phyloP scores from a whole-genome alignment of 2,113 vertebrate genomes.

The Epinephelus cyanopodus region DNA sequence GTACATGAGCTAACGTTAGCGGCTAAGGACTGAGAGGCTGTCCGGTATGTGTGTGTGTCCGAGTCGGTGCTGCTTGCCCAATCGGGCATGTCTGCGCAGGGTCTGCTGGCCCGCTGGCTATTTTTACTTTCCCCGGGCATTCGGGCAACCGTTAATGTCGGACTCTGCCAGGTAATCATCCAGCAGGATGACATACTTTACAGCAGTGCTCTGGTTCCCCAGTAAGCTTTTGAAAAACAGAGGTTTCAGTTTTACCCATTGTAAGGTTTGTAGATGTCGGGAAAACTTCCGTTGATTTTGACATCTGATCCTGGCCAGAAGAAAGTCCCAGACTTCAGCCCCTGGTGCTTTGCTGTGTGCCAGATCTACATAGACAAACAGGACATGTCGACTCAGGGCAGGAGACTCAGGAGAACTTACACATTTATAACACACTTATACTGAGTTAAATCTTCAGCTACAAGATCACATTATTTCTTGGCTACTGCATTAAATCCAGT shows the following conservation, averaged over 20 bases:
- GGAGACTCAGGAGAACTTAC: too few relatives aligned
- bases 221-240: background rate
- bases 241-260: slow-evolving; percentile 81
- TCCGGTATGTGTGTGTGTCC: too few relatives aligned
- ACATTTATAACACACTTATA: background rate
- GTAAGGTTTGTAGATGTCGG: slow-evolving; percentile 87
- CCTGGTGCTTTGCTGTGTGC: slow-evolving; percentile 91
- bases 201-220: background rate
- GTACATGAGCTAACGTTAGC: too few relatives aligned
- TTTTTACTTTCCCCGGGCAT: too few relatives aligned
- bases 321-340: slow-evolving; percentile 89
- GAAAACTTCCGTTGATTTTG: slow-evolving; percentile 89
- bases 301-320: slow-evolving; percentile 98
- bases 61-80: too few relatives aligned
- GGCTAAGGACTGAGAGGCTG: too few relatives aligned
- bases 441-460: background rate
- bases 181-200: background rate
- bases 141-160: too few relatives aligned
- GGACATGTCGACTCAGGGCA: background rate
- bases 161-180: too few relatives aligned
- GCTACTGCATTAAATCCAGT: background rate
- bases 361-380: slow-evolving; percentile 87
- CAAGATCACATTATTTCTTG: background rate
- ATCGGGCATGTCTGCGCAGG: too few relatives aligned
- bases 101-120: too few relatives aligned